Base-by-base conservation (phyloP, 2,113 vertebrate species). In the Salvelinus alpinus region DNA sequence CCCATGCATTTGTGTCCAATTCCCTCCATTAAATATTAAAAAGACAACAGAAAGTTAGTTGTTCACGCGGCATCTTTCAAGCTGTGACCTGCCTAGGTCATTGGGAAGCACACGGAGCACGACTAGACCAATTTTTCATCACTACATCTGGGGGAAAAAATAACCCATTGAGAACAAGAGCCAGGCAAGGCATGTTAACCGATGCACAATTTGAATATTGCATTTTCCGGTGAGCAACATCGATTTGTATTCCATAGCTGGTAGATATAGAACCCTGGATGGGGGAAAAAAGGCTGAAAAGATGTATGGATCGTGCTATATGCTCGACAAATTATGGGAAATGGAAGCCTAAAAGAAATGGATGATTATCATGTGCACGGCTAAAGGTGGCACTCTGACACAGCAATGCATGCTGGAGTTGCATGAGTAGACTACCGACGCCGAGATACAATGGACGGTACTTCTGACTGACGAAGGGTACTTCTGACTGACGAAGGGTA, bases 1-100 rank as follows among this genome's bases (percentile, higher is more conserved):
- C 29, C 38, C 38, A 12, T 9, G 16, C 29, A 24, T 71, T 70
- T 77, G 59, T 38, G 11, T 85, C 67, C 24, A 69, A 25, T 79
- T 76, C 74, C 22, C 13, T 7, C 62, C 44, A 82, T 84, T 64
- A 83, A 34, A 82, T 80, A 79, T 81, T 77, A 77, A 83, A 70
- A 81, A 34, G 51, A 79, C 16, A 38, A 76, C 69, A 34, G 57
- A 73, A 62, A 79, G 60, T 72, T 1, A 78, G 79, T 79, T 73
- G 59, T 83, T 81, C 47, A 34, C 34, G 38, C 11, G n/a, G 20
- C 24, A 34, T 65, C 11, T 59, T 4, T 16, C 38, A 20, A 16
- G 27, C 73, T 71, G 27, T 81, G 65, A 77, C 70, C 51, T 65
- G 9, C 70, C 72, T 65, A 25, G 79, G 64, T 78, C 81, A 70